These are phyloP conservation scores for Pelusios castaneus DNA, from an alignment of 2,113 vertebrate genomes.

Conservation along the genomic window DNA sequence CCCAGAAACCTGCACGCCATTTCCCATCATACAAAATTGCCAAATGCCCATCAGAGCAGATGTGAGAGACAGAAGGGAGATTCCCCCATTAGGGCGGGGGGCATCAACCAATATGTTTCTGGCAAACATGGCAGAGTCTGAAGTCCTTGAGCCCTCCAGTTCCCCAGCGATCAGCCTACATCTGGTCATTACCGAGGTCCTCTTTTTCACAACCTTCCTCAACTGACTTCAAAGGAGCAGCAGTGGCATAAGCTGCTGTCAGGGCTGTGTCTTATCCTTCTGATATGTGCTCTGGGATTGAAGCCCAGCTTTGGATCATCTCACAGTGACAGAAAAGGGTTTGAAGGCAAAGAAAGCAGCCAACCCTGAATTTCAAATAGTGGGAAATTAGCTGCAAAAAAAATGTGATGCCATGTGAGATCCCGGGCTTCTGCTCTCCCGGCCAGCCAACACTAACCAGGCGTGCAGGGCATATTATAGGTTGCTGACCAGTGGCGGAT, in stretches of 20 bases:
- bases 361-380: neutral
- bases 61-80: neutral
- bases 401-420: accelerated
- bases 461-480: too few species aligned
- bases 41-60: neutral
- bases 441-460: neutral
- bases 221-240: neutral
- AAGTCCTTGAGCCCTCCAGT: neutral
- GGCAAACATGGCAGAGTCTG: neutral
- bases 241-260: neutral
- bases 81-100: neutral
- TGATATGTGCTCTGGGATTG: neutral
- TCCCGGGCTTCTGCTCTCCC: accelerated
- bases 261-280: neutral
- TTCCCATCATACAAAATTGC: neutral
- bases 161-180: neutral
- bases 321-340: accelerated
- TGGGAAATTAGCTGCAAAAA: neutral
- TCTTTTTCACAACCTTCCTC: neutral
- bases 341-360: neutral
- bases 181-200: neutral
- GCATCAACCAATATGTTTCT: neutral
- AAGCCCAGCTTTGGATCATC: accelerated
- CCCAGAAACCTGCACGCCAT: neutral
- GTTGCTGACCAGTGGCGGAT: neutral